A percentile compares a stretch with the other conserved stretches of the same genome.
phyloP scores from a whole-genome alignment of 2,888 invertebrate genomes.

The Synergus umbraculus region DNA sequence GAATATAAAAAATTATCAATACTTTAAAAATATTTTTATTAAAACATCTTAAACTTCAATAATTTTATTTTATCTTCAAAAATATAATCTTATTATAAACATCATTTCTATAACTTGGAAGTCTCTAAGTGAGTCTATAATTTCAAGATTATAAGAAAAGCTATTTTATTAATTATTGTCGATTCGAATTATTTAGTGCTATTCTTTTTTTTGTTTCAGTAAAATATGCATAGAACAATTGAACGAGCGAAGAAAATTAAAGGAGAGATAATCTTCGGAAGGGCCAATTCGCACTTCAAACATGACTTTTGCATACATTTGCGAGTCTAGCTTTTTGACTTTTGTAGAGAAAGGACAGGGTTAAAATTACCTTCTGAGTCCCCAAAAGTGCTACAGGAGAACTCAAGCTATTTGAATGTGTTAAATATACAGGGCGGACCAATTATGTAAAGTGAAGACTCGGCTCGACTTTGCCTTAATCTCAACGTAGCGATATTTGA shows the following conservation, averaged over 20 bases:
- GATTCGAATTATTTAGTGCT: not conserved
- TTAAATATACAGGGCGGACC: slow-evolving; percentile 53
- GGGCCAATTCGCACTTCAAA: not conserved
- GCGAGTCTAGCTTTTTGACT: not conserved
- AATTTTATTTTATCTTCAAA: no score
- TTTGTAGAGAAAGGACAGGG: not conserved
- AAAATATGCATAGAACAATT: not conserved
- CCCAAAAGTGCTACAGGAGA: not conserved
- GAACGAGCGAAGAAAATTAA: not conserved
- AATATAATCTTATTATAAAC: no score
- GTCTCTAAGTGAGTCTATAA: not conserved
- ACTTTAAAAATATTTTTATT: no score
- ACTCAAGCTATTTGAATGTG: not conserved
- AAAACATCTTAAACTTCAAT: no score
- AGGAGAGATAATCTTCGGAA: not conserved
- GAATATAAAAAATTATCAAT: no score
- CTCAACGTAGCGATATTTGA: slow-evolving; percentile 49
- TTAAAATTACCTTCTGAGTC: not conserved
- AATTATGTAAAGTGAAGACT: slow-evolving; percentile 54
- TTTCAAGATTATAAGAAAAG: no score
- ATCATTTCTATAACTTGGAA: not conserved
- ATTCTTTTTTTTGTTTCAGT: not conserved
- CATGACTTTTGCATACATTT: not conserved
- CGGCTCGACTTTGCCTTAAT: slow-evolving; percentile 50
- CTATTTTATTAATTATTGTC: no score